Base-by-base conservation (phyloP, 2,797 vertebrate genomes). In the Alouatta caraya region DNA sequence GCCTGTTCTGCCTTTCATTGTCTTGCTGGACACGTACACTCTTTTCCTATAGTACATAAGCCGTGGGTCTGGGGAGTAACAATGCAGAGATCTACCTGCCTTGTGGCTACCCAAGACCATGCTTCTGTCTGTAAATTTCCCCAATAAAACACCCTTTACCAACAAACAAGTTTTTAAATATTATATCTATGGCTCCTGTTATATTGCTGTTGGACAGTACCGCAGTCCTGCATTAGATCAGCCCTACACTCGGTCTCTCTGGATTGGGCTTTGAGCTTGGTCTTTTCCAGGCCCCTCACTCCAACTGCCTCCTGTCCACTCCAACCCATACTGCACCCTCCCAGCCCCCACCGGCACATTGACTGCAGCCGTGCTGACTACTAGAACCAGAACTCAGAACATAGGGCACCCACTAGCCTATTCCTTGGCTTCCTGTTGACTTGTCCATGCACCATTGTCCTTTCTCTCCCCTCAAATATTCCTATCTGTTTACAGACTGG, bases 261-360 rank as follows among this genome's bases (percentile, higher is more conserved):
- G 46, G 81, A 39, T 19, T 42, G 39, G 50, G 26, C 28, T 73
- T 92, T 48, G 61, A 90, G 37, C 50, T 78, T 50, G 52, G 30
- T 79, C 19, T 5, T 89, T 48, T 1, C 28, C 28, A 33, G 44
- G 19, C 1, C 8, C 22, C 39, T 90, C 72, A 21, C 26, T 57
- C 39, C 61, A 37, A 48, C 26, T 5, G 17, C 75, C 13, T 75
- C 28, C n/a, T 61, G 21, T 80, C 52, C n/a, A 26, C 46, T 59
- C 24, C 21, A 83, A 3, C 30, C 33, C 57, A 52, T 2, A 14
- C 0, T 44, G 4, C 19, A 37, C 21, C 26, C 24, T 26, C 0
- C 14, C 8, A 9, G 5, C 9, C 3, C 39, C 8, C 26, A 59
- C 19, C 22, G 24, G 33, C 6, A 64, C 48, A 39, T 1, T 57